Evolutionary conservation across 2,113 vertebrate species (phyloP), one percentile per base, ranked within the genome.

Genomic region (Hippocampus abdominalis): DNA sequence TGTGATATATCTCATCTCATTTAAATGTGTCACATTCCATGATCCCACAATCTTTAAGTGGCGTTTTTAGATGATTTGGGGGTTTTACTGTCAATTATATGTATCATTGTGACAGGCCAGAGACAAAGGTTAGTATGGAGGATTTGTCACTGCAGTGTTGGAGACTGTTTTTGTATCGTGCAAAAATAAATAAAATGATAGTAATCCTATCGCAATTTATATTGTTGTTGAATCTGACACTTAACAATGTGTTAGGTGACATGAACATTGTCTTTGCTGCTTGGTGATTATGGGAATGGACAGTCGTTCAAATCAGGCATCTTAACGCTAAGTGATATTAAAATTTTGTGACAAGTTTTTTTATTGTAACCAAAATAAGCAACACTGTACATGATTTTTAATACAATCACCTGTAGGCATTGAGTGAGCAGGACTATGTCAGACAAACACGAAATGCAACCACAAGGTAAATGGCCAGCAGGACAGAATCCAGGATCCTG

Each of bases 121-220:
- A n/a, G 51, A 21, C 49, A 53, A 54, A 23, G 51, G 21, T 54
- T 54, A 54, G 8, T 13, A 2, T 42, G 11, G 3, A 46, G 25
- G 21, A 12, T 71, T 6, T 49, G 63, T 76, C 51, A 25, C 20
- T 29, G 10, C 13, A 53, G 5, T 76, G 46, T 54, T 27, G 29
- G 20, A 67, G 57, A 63, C 53, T 9, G 0, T 18, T 29, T 80
- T 71, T 81, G 64, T 72, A 53, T 29, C 21, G 67, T 75, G 27
- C 63, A 73, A 21, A 61, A 84, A 81, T 79, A 59, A 79, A 83
- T 70, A 70, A 60, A 66, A 57, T 48, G 29, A 18, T 0, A 21
- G 7, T 72, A 73, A 61, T 27, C 15, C 21, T 56, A 62, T 75
- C 70, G 23, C 36, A 53, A 18, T 25, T 59, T 9, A 62, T 5